Percentiles rank a stretch among this genome's conserved stretches.
Evolutionary conservation across 2,888 invertebrate genomes (phyloP).

Genomic region (Drosophila fungiperda): DNA sequence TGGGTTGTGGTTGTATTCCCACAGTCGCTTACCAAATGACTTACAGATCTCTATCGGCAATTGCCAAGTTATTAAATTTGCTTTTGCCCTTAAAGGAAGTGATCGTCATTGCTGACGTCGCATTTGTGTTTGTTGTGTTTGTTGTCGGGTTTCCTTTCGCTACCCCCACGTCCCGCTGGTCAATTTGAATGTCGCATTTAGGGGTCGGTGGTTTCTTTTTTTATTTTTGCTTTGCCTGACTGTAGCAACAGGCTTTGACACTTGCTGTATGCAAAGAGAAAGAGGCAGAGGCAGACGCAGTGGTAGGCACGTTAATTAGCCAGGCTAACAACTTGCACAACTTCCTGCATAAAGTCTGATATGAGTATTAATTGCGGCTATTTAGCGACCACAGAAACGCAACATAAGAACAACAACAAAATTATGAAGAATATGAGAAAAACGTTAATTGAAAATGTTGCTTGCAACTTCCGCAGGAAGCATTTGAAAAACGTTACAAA

Average conservation of each 20-base stretch:
- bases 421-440: not conserved
- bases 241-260: slow-evolving; percentile 69
- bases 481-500: slow-evolving; percentile 65
- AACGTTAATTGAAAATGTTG: slow-evolving; percentile 67
- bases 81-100: slow-evolving; percentile 67
- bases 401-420: slow-evolving; percentile 2
- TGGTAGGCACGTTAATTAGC: slow-evolving; percentile 63
- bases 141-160: slow-evolving; percentile 32
- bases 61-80: slow-evolving; percentile 66
- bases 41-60: slow-evolving; percentile 60
- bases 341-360: slow-evolving; percentile 59
- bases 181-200: slow-evolving; percentile 67
- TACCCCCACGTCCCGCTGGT: slow-evolving; percentile 16
- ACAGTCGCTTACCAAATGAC: slow-evolving; percentile 54
- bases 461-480: slow-evolving; percentile 70
- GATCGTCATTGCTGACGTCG: slow-evolving; percentile 34
- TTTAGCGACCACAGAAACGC: slow-evolving; percentile 63
- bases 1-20: slow-evolving; percentile 36
- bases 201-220: slow-evolving; percentile 31
- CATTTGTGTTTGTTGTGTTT: slow-evolving; percentile 13
- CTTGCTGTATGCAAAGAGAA: slow-evolving; percentile 36
- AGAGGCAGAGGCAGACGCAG: not conserved
- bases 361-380: slow-evolving; percentile 67
- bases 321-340: slow-evolving; percentile 51
- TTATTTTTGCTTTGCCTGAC: slow-evolving; percentile 8